These are phyloP conservation scores for Papilio elwesi DNA, from an alignment of 2,888 invertebrate genomes.

Conservation along the genomic window DNA sequence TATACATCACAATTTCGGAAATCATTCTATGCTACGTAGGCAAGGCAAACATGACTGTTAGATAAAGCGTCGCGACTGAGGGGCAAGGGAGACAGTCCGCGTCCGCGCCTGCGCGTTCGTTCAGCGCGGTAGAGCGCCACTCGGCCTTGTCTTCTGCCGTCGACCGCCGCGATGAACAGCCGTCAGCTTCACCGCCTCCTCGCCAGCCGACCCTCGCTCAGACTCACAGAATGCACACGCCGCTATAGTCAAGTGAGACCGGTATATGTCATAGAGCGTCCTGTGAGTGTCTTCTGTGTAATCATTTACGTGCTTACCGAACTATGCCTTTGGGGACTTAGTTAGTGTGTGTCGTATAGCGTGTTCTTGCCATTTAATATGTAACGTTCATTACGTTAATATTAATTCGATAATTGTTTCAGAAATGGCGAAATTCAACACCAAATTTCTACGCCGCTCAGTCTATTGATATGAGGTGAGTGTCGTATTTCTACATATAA, in stretches of 20 bases:
- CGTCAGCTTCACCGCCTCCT: conserved; percentile 72
- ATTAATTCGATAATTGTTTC: conserved; percentile 55
- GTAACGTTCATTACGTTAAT: neutral
- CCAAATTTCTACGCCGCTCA: conserved; percentile 77
- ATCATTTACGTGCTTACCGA: conserved; percentile 8
- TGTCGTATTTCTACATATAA: conserved; percentile 30
- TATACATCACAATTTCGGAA: conserved; percentile 22
- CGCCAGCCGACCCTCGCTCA: conserved; percentile 53
- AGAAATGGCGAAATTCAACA: conserved; percentile 81
- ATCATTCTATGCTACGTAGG: conserved; percentile 54
- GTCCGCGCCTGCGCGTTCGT: conserved; percentile 75
- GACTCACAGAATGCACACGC: conserved; percentile 58
- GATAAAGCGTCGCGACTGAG: conserved; percentile 63
- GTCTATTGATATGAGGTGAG: conserved; percentile 76
- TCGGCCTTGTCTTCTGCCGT: conserved; percentile 52
- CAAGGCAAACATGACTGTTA: conserved; percentile 62
- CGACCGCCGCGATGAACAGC: conserved; percentile 63
- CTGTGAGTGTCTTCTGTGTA: conserved; percentile 73
- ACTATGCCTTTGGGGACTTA: conserved; percentile 1
- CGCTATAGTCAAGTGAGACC: conserved; percentile 79
- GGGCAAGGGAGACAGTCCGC: conserved; percentile 65
- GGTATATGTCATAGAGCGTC: conserved; percentile 72
- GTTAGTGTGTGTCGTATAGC: conserved; percentile 10
- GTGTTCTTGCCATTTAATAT: neutral
- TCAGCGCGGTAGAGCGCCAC: conserved; percentile 59